Evolutionary conservation across 1,140 invertebrate genomes (phyloP).

Genomic region (Brachionus plicatilis): DNA sequence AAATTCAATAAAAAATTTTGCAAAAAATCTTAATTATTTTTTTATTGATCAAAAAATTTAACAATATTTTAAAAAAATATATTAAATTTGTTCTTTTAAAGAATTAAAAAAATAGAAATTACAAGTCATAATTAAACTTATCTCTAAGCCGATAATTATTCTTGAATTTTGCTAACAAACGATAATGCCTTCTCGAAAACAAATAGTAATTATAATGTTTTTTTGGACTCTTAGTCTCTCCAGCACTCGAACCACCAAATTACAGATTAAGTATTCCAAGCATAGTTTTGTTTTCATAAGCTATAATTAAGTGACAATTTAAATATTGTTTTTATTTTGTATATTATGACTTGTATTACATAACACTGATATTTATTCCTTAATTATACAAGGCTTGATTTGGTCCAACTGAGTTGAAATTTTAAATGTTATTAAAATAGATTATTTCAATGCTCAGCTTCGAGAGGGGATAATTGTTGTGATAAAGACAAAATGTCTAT

Average conservation of each 20-base stretch:
- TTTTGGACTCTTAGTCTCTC: background rate
- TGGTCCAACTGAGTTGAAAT: constrained; percentile 25
- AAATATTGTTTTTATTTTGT: background rate
- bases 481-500: background rate
- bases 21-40: too few species aligned
- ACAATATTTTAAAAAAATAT: too few species aligned
- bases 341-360: background rate
- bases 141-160: background rate
- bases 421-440: constrained; percentile 10
- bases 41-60: too few species aligned
- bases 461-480: constrained; percentile 18
- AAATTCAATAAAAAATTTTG: too few species aligned
- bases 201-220: background rate
- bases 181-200: background rate
- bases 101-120: background rate
- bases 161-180: background rate
- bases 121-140: background rate
- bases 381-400: background rate
- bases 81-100: too few species aligned
- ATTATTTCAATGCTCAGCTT: background rate
- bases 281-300: constrained; percentile 1
- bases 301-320: constrained; percentile 33
- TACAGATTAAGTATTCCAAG: background rate
- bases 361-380: background rate
- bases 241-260: background rate